These are phyloP conservation scores for Excalfactoria chinensis DNA, from an alignment of 2,113 vertebrate species.

Conservation along the genomic window DNA sequence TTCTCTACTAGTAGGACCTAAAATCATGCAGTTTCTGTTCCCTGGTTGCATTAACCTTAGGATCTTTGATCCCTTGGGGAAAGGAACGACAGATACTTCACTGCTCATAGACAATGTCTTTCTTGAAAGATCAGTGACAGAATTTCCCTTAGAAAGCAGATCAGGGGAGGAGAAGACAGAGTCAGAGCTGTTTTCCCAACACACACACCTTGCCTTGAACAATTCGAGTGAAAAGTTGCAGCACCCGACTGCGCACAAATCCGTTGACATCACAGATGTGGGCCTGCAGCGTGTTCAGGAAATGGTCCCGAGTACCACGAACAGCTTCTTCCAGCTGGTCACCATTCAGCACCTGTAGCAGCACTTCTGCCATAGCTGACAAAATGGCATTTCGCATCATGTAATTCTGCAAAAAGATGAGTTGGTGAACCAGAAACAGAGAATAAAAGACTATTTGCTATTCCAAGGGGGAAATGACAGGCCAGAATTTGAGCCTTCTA, in stretches of 20 bases:
- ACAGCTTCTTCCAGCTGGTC: constrained; percentile 86
- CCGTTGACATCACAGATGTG: constrained; percentile 87
- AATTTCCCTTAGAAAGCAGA: background rate
- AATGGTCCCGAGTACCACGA: constrained; percentile 87
- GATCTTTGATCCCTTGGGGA: background rate
- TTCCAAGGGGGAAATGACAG: background rate
- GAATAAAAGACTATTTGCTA: background rate
- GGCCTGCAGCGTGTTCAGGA: constrained; percentile 88
- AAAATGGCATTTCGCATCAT: constrained; percentile 90
- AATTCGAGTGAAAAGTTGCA: constrained; percentile 89
- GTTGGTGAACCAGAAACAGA: background rate
- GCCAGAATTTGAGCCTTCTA: background rate
- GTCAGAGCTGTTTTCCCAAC: fast-evolving
- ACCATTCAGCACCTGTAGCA: constrained; percentile 87
- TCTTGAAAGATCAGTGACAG: background rate
- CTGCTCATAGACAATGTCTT: background rate
- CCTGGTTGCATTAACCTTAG: background rate
- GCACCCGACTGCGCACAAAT: constrained; percentile 88
- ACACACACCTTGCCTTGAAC: constrained; percentile 88
- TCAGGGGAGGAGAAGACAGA: background rate
- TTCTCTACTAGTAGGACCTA: background rate
- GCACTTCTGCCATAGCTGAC: constrained; percentile 86
- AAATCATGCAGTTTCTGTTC: background rate
- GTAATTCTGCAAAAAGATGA: constrained; percentile 80
- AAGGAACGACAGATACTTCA: background rate